Evolutionary conservation across 2,113 vertebrate species (phyloP).

Genomic region (Lasiurus borealis): DNA sequence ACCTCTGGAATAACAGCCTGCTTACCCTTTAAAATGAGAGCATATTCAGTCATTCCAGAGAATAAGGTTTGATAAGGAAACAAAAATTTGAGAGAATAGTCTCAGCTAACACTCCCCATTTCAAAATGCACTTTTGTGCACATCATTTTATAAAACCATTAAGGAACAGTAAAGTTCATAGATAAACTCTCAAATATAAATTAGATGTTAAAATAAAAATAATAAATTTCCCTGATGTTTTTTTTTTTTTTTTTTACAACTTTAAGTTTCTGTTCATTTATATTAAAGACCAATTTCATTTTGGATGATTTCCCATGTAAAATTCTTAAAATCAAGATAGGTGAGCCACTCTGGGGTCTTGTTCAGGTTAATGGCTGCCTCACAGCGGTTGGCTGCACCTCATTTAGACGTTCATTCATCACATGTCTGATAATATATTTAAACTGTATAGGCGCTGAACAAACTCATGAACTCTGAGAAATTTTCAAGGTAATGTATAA

Average conservation of each 20-base stretch:
- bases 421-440: background rate
- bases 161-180: background rate
- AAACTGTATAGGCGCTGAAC: background rate
- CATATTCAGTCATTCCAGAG: background rate
- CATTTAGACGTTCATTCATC: background rate
- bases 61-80: constrained; percentile 38
- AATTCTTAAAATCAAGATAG: constrained; percentile 13
- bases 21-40: constrained; percentile 13
- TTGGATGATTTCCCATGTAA: constrained; percentile 51
- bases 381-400: background rate
- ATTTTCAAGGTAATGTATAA: constrained; percentile 32
- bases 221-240: background rate
- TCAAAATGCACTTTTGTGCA: background rate
- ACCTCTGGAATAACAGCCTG: background rate
- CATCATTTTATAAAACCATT: background rate
- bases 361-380: background rate
- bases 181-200: constrained; percentile 10
- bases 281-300: constrained; percentile 26
- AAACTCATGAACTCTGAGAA: constrained; percentile 59
- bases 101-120: background rate
- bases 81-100: background rate
- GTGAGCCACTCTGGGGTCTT: background rate
- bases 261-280: constrained; percentile 6
- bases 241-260: background rate
- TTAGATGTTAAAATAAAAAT: constrained; percentile 29